Evolutionary conservation across 1,140 invertebrate species (phyloP).

Genomic region (Medauroidea extradentata): DNA sequence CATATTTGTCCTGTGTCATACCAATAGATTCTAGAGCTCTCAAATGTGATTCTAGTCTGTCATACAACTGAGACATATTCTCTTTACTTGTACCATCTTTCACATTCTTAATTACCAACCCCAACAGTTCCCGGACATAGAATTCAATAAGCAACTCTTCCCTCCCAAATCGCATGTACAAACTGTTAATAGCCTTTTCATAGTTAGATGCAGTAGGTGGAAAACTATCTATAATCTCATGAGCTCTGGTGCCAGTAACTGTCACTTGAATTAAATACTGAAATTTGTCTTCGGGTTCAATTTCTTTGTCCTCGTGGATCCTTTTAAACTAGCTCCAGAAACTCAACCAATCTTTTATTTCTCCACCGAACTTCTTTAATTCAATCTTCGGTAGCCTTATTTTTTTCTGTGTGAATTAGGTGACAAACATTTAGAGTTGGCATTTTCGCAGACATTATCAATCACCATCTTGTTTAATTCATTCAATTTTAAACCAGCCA

Average conservation of each 20-base stretch:
- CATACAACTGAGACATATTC: slow-evolving; percentile 7
- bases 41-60: slow-evolving; percentile 24
- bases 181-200: slow-evolving; percentile 18
- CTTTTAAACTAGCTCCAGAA: slow-evolving; percentile 35
- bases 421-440: no score
- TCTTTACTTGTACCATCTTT: background rate
- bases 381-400: slow-evolving; percentile 24
- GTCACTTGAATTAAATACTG: slow-evolving; percentile 24
- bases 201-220: slow-evolving; percentile 18
- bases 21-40: slow-evolving; percentile 36
- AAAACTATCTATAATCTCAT: slow-evolving; percentile 17
- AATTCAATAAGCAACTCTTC: slow-evolving; percentile 18
- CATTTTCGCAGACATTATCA: no score
- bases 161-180: slow-evolving; percentile 19
- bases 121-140: slow-evolving; percentile 23
- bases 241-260: slow-evolving; percentile 17
- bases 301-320: slow-evolving; percentile 26
- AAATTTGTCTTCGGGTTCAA: slow-evolving; percentile 23
- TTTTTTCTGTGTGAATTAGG: background rate
- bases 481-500: no score
- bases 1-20: slow-evolving; percentile 35
- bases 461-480: no score
- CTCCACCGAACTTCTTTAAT: slow-evolving; percentile 28
- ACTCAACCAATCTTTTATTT: slow-evolving; percentile 29
- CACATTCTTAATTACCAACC: slow-evolving; percentile 8